These are phyloP conservation scores for Coregonus clupeaformis DNA, from an alignment of 2,113 vertebrate genomes.

Conservation along the genomic window DNA sequence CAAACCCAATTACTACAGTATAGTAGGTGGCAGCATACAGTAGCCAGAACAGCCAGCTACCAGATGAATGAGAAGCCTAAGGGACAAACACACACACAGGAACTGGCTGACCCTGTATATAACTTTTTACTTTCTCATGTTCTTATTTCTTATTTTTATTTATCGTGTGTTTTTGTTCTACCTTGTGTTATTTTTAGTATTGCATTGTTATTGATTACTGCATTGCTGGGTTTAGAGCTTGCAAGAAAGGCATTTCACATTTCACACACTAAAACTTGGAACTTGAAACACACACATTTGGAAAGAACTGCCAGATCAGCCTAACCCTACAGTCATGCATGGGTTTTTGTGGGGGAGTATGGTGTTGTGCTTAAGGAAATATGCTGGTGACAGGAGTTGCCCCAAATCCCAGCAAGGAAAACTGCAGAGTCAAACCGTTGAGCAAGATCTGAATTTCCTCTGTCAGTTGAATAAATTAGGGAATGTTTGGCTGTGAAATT, in stretches of 20 bases:
- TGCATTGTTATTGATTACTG: too few species aligned
- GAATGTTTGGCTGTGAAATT: slow-evolving; percentile 46
- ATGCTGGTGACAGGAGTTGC: slow-evolving; percentile 41
- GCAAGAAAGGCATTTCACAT: too few species aligned
- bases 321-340: slow-evolving; percentile 13
- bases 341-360: slow-evolving; percentile 25
- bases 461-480: slow-evolving; percentile 50
- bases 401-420: slow-evolving; percentile 32
- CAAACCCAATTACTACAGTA: slow-evolving; percentile 1
- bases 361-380: slow-evolving; percentile 42
- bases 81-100: background rate
- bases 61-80: too few species aligned
- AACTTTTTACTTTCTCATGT: too few species aligned
- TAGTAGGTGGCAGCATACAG: slow-evolving; percentile 28
- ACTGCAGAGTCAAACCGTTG: slow-evolving; percentile 39
- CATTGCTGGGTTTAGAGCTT: too few species aligned
- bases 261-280: too few species aligned
- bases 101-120: background rate
- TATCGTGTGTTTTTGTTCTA: too few species aligned
- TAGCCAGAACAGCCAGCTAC: background rate
- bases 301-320: slow-evolving; percentile 6
- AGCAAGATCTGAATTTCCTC: slow-evolving; percentile 32
- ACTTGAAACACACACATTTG: background rate
- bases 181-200: too few species aligned
- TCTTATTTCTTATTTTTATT: too few species aligned